Evolutionary conservation across 2,113 vertebrate species (phyloP).

Genomic region (Sterrhoptilus dennistouni): DNA sequence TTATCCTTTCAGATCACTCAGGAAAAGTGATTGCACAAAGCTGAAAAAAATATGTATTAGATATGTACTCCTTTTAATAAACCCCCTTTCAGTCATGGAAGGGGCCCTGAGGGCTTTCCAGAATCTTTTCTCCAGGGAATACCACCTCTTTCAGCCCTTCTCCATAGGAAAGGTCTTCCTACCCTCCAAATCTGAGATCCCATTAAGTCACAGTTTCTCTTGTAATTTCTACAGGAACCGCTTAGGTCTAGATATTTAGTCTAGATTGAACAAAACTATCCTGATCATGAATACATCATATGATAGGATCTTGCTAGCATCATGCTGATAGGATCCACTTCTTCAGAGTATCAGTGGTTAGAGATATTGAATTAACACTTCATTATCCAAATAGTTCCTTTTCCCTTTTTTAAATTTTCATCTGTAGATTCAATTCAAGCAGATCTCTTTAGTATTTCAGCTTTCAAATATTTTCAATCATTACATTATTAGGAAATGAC

Average conservation of each 20-base stretch:
- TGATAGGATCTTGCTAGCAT: not conserved
- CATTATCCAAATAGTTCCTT: not conserved
- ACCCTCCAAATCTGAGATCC: too few species aligned
- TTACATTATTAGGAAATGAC: slow-evolving; percentile 52
- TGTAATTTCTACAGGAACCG: not conserved
- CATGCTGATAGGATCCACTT: not conserved
- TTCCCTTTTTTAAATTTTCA: not conserved
- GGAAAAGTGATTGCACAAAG: not conserved
- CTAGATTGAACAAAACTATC: not conserved
- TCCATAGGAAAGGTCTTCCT: too few species aligned
- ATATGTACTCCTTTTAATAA: too few species aligned
- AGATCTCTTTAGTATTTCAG: slow-evolving; percentile 8
- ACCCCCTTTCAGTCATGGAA: too few species aligned
- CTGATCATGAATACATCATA: not conserved
- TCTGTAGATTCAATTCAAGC: not conserved
- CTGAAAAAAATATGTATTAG: not conserved
- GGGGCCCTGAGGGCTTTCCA: too few species aligned
- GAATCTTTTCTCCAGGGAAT: too few species aligned
- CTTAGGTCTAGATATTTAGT: not conserved
- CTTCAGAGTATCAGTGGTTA: not conserved
- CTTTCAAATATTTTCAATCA: slow-evolving; percentile 35
- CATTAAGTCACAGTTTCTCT: not conserved
- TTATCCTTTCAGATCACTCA: accelerated
- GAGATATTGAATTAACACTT: not conserved
- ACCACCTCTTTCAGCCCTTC: too few species aligned